phyloP scores from a whole-genome alignment of 2,888 invertebrate species.

The Helobdella robusta region DNA sequence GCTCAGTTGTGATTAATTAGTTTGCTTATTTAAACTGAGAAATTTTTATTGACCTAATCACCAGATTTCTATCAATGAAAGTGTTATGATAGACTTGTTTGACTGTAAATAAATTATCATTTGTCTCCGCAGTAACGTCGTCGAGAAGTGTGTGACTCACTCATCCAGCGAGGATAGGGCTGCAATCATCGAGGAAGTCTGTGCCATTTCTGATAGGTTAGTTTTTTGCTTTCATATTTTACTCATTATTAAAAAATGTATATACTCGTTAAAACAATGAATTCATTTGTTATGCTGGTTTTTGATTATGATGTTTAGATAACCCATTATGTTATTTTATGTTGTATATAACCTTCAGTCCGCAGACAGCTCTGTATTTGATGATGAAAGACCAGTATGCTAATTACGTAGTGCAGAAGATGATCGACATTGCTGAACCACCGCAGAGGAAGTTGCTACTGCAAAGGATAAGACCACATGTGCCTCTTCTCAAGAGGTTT shows the following conservation, averaged over 20 bases:
- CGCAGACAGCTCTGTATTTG: conserved; percentile 49
- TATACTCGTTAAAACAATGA: too few species aligned
- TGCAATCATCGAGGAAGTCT: conserved; percentile 92
- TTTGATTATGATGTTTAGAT: too few species aligned
- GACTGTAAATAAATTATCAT: background rate
- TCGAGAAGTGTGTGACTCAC: conserved; percentile 96
- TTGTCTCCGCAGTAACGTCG: conserved; percentile 74
- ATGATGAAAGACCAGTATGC: conserved; percentile 99
- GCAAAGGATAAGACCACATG: conserved; percentile 91
- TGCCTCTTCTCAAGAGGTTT: conserved; percentile 91
- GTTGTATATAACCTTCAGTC: too few species aligned
- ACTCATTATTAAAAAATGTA: background rate
- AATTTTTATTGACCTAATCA: background rate
- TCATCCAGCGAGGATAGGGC: conserved; percentile 87
- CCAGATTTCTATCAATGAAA: too few species aligned
- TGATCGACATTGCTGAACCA: conserved; percentile 98
- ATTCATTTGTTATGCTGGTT: too few species aligned
- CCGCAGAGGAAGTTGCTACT: conserved; percentile 93
- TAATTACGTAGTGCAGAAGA: conserved; percentile 99
- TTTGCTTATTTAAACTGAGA: background rate
- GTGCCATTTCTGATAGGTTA: conserved; percentile 46
- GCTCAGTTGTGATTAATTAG: background rate
- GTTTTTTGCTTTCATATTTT: conserved; percentile 9
- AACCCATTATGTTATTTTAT: too few species aligned
- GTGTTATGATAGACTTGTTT: background rate